Conservation (phyloP, 2,797 vertebrate species). For the Arremon brunneinucha region DNA sequence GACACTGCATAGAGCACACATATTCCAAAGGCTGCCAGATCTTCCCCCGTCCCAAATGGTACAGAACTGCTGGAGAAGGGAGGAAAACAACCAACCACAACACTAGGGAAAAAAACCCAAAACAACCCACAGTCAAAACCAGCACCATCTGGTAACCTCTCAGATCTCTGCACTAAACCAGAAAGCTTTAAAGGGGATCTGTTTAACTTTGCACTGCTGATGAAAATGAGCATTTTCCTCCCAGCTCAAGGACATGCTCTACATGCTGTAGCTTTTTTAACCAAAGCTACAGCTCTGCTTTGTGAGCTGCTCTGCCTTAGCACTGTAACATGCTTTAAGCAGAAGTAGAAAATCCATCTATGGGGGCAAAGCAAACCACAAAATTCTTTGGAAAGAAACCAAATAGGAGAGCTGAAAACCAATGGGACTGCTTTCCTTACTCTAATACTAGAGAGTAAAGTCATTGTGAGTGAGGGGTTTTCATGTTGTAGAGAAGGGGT, state of each 20-base stretch:
- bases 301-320: neutral
- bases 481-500: neutral
- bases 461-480: neutral
- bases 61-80: neutral
- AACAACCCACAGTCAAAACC: neutral
- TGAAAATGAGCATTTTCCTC: neutral
- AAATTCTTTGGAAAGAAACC: neutral
- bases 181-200: neutral
- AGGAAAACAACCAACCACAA: neutral
- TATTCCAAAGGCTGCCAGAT: neutral
- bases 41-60: neutral
- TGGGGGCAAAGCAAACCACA: neutral
- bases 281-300: neutral
- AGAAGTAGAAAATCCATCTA: neutral
- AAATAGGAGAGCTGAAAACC: neutral
- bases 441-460: neutral
- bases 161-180: neutral
- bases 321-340: neutral
- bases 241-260: neutral
- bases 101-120: neutral
- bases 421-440: neutral
- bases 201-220: neutral
- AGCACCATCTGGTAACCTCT: neutral
- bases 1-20: rapidly evolving
- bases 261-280: neutral